Conservation (phyloP, 2,113 vertebrate species). For the Otis tarda region DNA sequence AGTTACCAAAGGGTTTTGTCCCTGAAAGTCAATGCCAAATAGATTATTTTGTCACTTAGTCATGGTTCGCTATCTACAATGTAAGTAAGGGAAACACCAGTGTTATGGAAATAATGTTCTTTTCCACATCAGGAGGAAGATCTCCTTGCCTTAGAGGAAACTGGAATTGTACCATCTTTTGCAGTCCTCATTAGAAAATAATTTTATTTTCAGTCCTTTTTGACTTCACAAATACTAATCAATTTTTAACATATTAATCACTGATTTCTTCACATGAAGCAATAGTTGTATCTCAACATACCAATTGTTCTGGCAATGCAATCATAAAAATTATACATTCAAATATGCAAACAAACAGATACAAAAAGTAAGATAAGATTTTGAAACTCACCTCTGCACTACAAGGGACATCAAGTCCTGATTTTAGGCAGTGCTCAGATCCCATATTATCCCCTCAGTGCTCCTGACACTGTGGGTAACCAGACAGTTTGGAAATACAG, state of each 20-base stretch:
- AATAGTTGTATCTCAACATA: neutral
- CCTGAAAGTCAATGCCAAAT: neutral
- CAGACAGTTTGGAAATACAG: neutral
- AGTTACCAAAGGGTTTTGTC: neutral
- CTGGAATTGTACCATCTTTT: neutral
- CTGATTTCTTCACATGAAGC: neutral
- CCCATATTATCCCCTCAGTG: neutral
- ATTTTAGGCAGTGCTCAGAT: neutral
- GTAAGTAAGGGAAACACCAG: neutral
- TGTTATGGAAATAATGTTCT: neutral
- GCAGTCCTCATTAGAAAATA: neutral
- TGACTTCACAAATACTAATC: neutral
- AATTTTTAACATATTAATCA: neutral
- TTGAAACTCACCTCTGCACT: neutral
- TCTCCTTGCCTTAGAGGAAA: neutral
- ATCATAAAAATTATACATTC: neutral
- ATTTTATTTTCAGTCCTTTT: neutral
- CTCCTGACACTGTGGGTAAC: neutral
- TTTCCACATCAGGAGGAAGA: neutral
- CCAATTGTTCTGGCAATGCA: neutral
- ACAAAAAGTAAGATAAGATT: neutral
- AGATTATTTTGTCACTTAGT: neutral
- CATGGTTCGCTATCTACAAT: neutral
- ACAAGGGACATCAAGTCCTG: neutral
- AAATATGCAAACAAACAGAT: neutral